Base-by-base conservation (phyloP, 1,140 invertebrate species). In the Idris sp. region DNA sequence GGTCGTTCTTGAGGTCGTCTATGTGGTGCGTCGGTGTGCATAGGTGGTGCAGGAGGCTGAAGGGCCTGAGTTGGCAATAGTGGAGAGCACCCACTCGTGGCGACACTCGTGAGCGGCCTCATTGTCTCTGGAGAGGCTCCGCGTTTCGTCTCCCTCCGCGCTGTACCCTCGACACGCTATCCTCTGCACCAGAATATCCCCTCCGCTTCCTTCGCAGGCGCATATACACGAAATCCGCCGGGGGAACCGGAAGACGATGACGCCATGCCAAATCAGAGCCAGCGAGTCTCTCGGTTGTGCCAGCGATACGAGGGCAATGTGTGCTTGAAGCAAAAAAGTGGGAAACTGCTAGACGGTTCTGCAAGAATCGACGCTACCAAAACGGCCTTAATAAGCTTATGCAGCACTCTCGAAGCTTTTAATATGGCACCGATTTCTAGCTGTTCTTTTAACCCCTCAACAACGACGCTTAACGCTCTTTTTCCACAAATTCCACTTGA, bases 31-130 rank as follows among this genome's bases (percentile, higher is more conserved):
- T 62, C 74, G 59, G 74, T 77, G 73, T 81, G 67, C 74, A 72
- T 75, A 75, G 78, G 75, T 64, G 71, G 73, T 79, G 71, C 64
- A 74, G 75, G 62, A 76, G 76, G 81, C 79, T 86, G 79, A 86
- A 87, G 84, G 82, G 83, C 82, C 86, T 87, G 86, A 87, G 85
- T 87, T 86, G 83, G 86, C 86, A 87, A 86, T 87, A 86, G 84
- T 87, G 81, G 78, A 87, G 85, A 84, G 84, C 81, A 82, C 68
- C 84, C 80, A 86, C 85, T 87, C 83, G 80, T 84, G 83, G 83
- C 81, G 85, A 87, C 86, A 87, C 86, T 87, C 77, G 81, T 81
- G 82, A 87, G 83, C 85, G 85, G 84, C 84, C 86, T 86, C 86
- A 87, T 87, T 87, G 86, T 87, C 84, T 86, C 81, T 84, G 67